Percentiles rank a stretch among this genome's conserved stretches.
Evolutionary conservation across 1,140 invertebrate species (phyloP).

Genomic region (Gryllus bimaculatus): DNA sequence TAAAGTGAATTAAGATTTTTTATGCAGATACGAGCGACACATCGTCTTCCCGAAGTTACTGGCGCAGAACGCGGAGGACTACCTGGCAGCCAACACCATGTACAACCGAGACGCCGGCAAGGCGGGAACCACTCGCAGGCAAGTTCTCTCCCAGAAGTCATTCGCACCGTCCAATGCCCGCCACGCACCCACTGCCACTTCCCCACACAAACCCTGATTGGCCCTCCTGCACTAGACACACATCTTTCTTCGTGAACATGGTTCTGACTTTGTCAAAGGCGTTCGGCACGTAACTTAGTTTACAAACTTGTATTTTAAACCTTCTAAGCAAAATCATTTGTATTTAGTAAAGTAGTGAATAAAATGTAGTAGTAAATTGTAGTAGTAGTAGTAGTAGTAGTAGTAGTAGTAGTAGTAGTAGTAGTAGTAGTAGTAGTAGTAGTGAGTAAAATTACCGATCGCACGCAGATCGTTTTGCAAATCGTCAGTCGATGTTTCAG

Average conservation of each 20-base stretch:
- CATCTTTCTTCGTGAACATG: no score
- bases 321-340: background rate
- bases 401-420: background rate
- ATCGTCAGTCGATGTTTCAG: no score
- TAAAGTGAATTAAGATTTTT: background rate
- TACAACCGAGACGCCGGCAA: constrained; percentile 83
- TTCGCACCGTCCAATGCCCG: background rate
- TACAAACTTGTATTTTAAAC: background rate
- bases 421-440: background rate
- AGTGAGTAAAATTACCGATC: no score
- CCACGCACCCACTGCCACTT: background rate
- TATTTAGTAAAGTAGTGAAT: background rate
- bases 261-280: background rate
- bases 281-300: background rate
- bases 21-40: constrained; percentile 68
- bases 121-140: constrained; percentile 77
- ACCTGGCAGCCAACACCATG: constrained; percentile 67
- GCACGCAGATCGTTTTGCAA: no score
- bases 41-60: constrained; percentile 85
- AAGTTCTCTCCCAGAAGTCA: no score
- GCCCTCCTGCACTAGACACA: background rate
- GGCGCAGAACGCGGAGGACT: constrained; percentile 74
- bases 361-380: background rate
- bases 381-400: background rate
- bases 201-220: background rate